Conservation (phyloP, 2,888 invertebrate species). For the Orthosia cruda region DNA sequence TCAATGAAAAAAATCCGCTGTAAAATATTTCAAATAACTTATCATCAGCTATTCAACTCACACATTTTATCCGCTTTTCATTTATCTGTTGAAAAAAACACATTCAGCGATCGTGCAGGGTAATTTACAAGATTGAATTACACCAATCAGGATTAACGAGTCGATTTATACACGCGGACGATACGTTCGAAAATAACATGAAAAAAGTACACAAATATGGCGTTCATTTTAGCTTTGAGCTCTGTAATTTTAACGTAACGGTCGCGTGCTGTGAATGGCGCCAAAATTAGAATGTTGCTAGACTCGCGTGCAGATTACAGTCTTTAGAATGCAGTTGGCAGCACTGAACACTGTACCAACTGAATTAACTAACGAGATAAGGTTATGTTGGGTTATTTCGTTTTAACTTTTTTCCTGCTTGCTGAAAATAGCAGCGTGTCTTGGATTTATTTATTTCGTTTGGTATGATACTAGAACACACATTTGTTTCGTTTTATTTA, state of each 20-base stretch:
- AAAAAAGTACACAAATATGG: slow-evolving; percentile 62
- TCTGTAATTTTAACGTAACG: slow-evolving; percentile 66
- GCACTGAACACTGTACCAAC: slow-evolving; percentile 47
- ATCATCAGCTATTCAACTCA: slow-evolving; percentile 50
- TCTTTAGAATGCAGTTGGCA: slow-evolving; percentile 65
- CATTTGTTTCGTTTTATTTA: neutral
- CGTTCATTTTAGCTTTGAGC: slow-evolving; percentile 71
- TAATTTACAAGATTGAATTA: slow-evolving; percentile 72
- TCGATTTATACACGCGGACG: slow-evolving; percentile 62
- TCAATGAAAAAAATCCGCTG: neutral
- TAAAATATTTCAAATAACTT: slow-evolving; percentile 47
- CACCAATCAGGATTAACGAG: slow-evolving; percentile 70
- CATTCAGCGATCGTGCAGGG: slow-evolving; percentile 57
- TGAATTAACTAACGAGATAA: slow-evolving; percentile 67
- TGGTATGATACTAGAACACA: neutral
- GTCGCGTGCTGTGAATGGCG: slow-evolving; percentile 65
- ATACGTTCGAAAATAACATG: slow-evolving; percentile 61
- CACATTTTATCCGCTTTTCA: slow-evolving; percentile 54
- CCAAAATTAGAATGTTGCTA: slow-evolving; percentile 72
- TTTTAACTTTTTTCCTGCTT: slow-evolving; percentile 36
- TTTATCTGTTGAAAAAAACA: slow-evolving; percentile 52
- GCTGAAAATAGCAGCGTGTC: slow-evolving; percentile 19
- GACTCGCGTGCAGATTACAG: slow-evolving; percentile 72
- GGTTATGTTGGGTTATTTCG: slow-evolving; percentile 42
- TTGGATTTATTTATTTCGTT: slow-evolving; percentile 30